These are phyloP conservation scores for Phaethon lepturus DNA, from an alignment of 2,113 vertebrate genomes.

Conservation along the genomic window DNA sequence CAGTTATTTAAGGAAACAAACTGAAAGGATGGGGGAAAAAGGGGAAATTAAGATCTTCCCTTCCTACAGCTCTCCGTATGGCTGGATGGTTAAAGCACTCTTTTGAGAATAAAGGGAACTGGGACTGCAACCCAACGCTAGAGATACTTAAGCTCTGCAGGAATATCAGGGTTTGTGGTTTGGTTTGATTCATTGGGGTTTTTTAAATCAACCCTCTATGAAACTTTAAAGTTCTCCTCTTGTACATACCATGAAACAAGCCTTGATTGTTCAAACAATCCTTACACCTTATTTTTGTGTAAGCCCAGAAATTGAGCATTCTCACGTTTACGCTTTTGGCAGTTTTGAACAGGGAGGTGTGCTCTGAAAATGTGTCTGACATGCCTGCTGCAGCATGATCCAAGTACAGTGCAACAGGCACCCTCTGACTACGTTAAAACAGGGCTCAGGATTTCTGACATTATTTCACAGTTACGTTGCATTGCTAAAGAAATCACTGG, in stretches of 20 bases:
- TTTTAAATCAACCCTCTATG: fast-evolving
- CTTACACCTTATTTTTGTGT: background rate
- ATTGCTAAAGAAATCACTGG: background rate
- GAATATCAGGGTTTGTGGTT: background rate
- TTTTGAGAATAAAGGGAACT: background rate
- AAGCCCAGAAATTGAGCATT: background rate
- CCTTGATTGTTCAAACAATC: background rate
- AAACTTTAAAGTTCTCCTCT: background rate
- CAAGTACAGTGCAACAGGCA: background rate
- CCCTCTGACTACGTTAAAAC: background rate
- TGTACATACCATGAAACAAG: background rate
- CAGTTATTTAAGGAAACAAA: background rate
- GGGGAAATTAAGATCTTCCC: background rate
- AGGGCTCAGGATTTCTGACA: background rate
- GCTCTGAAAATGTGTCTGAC: background rate
- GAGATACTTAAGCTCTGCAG: background rate
- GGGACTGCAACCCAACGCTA: background rate
- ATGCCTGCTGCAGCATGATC: background rate
- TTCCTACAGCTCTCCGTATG: background rate
- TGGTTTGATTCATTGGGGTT: no score
- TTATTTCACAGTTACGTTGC: background rate
- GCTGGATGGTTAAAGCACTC: background rate
- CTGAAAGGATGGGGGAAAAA: fast-evolving
- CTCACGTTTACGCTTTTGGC: background rate
- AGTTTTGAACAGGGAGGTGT: background rate